A percentile compares a stretch with the other conserved stretches of the same genome.
Conservation (phyloP, 2,797 vertebrate species). For the Perodicticus potto region DNA sequence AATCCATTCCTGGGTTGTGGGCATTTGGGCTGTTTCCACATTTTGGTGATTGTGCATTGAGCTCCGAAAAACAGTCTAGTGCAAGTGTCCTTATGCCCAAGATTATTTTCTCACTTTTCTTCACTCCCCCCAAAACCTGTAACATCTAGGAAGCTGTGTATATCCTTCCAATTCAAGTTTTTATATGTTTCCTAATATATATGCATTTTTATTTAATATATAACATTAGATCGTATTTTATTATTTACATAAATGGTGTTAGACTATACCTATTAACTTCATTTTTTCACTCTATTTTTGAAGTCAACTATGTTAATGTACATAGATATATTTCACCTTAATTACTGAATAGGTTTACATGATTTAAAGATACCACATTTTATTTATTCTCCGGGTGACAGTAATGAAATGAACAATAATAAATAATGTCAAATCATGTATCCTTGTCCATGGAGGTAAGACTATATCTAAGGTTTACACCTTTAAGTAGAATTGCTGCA, state of each 20-base stretch:
- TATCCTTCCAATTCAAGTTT: neutral
- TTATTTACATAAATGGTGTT: neutral
- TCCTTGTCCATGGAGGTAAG: neutral
- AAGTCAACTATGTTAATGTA: neutral
- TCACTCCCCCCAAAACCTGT: neutral
- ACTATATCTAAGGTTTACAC: neutral
- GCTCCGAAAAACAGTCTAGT: no score
- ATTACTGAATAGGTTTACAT: neutral
- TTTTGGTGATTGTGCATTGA: no score
- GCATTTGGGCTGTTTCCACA: no score
- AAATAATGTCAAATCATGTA: neutral
- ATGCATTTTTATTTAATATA: neutral
- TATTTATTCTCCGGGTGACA: neutral
- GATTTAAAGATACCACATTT: neutral
- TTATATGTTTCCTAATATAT: neutral
- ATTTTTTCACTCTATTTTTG: constrained; percentile 11
- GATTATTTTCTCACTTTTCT: neutral
- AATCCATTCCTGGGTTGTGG: no score
- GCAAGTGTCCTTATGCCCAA: neutral
- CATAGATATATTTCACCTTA: neutral
- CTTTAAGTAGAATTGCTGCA: neutral
- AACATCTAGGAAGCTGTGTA: neutral
- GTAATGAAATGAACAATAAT: neutral
- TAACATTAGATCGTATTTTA: neutral
- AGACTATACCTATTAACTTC: neutral